Evolutionary conservation across 1,140 invertebrate genomes (phyloP), one percentile per base, ranked within the genome.

Genomic region (Pemphigus obesinymphae): DNA sequence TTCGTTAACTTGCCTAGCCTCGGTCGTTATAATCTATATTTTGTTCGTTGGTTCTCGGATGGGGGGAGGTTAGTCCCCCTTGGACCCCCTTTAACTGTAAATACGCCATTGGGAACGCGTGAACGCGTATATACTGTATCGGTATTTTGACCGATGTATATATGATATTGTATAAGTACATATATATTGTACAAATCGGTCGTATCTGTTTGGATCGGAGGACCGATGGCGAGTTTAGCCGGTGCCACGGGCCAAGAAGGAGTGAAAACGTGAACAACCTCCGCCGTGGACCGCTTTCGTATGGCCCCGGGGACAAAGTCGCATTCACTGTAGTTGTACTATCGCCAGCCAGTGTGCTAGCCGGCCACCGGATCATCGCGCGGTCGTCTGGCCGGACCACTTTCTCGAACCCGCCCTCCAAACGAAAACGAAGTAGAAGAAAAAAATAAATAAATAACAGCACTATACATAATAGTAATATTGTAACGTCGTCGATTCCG

Each of bases 331-430:
- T 66, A 6, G 6, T 61, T 31, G 17, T 61, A 17, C 17, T 61
- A 61, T 61, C 20, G 10, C n/a, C 4, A 6, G 23, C 20, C 23
- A 7, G 53, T 48, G 23, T 13, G 53, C 53, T 23, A 58, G n/a
- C 63, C 20, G 31, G 20, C 61, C 34, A 2, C 34, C 17, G 66
- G n/a, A 11, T 11, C 66, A 13, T 45, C 5, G 66, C 34, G n/a
- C 31, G 29, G 20, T 40, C 31, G 75, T 29, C 75, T 37, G 50
- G 48, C 20, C 73, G 75, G 53, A 78, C 53, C 34, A 78, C 75
- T 78, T 78, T 78, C 75, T 78, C 75, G 53, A 78, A 40, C 23
- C 75, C 75, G 75, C 75, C 75, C 75, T 78, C 61, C 75, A 78
- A 78, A 78, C n/a, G 53, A 61, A 61, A 78, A 78, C 15, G 53